These are phyloP conservation scores for Catharus fuscescens DNA, from an alignment of 2,113 vertebrate species.

Conservation along the genomic window DNA sequence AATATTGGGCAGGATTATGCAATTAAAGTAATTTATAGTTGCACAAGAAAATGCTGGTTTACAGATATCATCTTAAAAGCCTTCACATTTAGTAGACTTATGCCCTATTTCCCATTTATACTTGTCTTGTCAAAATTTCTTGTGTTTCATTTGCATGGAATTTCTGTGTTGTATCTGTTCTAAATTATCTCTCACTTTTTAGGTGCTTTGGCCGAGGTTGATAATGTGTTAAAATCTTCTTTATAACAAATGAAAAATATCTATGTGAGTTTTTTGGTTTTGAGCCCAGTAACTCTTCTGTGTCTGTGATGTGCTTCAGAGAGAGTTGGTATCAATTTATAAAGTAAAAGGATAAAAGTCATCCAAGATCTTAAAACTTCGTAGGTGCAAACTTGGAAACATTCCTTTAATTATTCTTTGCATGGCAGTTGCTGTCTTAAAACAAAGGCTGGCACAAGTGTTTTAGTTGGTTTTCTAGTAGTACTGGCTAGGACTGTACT, in stretches of 20 bases:
- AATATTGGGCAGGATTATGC: not conserved
- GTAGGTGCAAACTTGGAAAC: not conserved
- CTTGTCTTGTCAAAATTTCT: not conserved
- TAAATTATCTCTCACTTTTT: not conserved
- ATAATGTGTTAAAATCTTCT: not conserved
- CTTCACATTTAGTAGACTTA: not conserved
- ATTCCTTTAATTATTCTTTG: not conserved
- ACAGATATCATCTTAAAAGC: not conserved
- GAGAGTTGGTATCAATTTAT: not conserved
- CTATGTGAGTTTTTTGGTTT: not conserved
- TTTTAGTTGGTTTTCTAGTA: not conserved
- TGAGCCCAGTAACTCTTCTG: not conserved
- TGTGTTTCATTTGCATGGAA: not conserved
- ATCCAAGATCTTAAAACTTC: not conserved
- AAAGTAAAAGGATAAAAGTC: not conserved
- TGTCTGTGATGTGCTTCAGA: not conserved
- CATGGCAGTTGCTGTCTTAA: not conserved
- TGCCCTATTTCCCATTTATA: not conserved
- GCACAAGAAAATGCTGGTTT: not conserved
- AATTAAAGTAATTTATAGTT: not conserved
- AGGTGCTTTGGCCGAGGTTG: not conserved
- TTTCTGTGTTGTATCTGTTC: not conserved
- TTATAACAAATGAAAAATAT: not conserved
- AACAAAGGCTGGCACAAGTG: not conserved
- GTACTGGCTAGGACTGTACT: not conserved